Evolutionary conservation across 2,797 vertebrate species (phyloP).

Genomic region (Sitta carolinensis): DNA sequence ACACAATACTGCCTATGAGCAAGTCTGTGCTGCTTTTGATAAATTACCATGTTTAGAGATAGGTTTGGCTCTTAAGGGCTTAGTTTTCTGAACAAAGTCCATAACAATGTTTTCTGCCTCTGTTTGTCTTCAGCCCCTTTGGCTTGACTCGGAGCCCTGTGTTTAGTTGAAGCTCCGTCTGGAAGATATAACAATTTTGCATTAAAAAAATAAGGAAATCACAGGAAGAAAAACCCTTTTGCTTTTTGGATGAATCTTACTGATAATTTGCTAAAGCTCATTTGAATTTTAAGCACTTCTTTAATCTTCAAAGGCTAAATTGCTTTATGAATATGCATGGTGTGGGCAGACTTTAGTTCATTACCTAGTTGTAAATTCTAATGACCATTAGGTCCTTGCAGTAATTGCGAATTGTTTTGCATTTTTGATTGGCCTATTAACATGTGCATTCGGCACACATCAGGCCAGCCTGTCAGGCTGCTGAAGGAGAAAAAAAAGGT

Average conservation of each 20-base stretch:
- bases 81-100: slow-evolving; percentile 83
- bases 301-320: slow-evolving; percentile 99
- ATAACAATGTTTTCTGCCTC: slow-evolving; percentile 80
- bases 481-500: slow-evolving; percentile 87
- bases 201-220: slow-evolving; percentile 83
- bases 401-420: slow-evolving; percentile 99
- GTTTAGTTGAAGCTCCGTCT: slow-evolving; percentile 80
- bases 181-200: slow-evolving; percentile 83
- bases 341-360: slow-evolving; percentile 99
- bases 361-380: slow-evolving; percentile 99
- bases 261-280: slow-evolving; percentile 99
- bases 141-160: slow-evolving; percentile 80
- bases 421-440: slow-evolving; percentile 99
- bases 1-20: slow-evolving; percentile 77
- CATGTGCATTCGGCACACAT: slow-evolving; percentile 97
- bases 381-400: slow-evolving; percentile 99
- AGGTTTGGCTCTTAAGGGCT: slow-evolving; percentile 82
- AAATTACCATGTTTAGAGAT: slow-evolving; percentile 84
- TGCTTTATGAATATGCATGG: slow-evolving; percentile 99
- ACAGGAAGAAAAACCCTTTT: slow-evolving; percentile 85
- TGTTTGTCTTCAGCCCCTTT: slow-evolving; percentile 81
- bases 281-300: slow-evolving; percentile 99
- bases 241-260: slow-evolving; percentile 98
- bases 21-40: slow-evolving; percentile 82
- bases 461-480: slow-evolving; percentile 96